Conservation (phyloP, 2,888 invertebrate species). For the Epistrophella euchroma region DNA sequence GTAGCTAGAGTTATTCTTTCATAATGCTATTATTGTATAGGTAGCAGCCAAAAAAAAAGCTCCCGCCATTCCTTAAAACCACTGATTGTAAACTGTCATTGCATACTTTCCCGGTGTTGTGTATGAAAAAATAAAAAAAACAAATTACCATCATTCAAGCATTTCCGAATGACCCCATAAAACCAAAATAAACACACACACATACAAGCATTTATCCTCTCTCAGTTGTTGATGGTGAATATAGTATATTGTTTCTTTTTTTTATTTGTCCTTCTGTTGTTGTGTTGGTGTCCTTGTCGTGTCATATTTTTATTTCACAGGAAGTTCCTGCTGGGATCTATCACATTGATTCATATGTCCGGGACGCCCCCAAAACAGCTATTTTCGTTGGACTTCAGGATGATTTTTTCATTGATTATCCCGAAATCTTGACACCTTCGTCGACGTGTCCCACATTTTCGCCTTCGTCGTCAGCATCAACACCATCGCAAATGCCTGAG, state of each 20-base stretch:
- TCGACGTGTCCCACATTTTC: conserved; percentile 62
- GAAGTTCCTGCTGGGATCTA: conserved; percentile 82
- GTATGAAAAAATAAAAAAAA: not conserved
- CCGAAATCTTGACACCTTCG: conserved; percentile 71
- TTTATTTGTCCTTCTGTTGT: conserved; percentile 39
- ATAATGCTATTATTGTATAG: conserved; percentile 40
- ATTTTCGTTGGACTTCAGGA: conserved; percentile 83
- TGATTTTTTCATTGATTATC: conserved; percentile 80
- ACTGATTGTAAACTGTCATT: conserved; percentile 38
- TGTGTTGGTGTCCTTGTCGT: conserved; percentile 78
- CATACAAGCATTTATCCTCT: conserved; percentile 5
- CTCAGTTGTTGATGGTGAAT: conserved; percentile 46
- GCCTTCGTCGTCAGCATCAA: conserved; percentile 25
- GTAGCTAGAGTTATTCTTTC: conserved; percentile 29
- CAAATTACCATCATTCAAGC: conserved; percentile 7
- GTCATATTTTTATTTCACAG: conserved; percentile 80
- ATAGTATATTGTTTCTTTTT: not conserved
- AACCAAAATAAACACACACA: not conserved
- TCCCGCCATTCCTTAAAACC: conserved; percentile 33
- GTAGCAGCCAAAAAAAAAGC: conserved; percentile 38
- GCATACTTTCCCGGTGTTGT: conserved; percentile 32
- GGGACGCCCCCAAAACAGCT: conserved; percentile 82
- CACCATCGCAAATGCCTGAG: conserved; percentile 44
- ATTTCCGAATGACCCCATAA: conserved; percentile 30
- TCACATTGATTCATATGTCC: conserved; percentile 82